Evolutionary conservation across 1,140 invertebrate genomes (phyloP), one percentile per base, ranked within the genome.

Genomic region (Carposina sasakii): DNA sequence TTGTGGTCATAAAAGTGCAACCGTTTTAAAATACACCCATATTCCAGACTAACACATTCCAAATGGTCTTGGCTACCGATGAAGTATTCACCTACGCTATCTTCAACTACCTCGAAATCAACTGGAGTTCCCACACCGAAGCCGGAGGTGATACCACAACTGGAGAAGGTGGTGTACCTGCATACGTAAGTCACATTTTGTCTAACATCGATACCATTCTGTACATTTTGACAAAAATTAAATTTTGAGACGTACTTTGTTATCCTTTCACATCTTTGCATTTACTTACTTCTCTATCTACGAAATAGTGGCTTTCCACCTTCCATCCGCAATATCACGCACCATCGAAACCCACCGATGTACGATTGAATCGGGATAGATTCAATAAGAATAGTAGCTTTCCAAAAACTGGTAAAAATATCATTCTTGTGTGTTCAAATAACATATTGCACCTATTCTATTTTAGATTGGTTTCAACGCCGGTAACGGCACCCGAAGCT

Each of bases 21-120:
- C 16, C 9, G 15, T 30, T 17, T 24, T 33, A 45, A 37, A 17
- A 39, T 30, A 41, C 44, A 48, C 1, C 26, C 21, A 51, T 12
- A 46, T 86, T 88, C 49, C 74, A 96, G 90, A 98, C 96, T 2
- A 98, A 98, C 71, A 97, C 96, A 0, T 98, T 98, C 85, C 97
- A 99, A 91, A 87, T 96, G 85, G 90, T 98, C 2, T 67, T 99
- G 20, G 94, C 93, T 0, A 98, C 97, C 0, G 96, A 98, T 79
- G 96, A 98, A 86, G 94, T 97, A 4, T 92, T 93, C 62, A 96
- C 96, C 0, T 99, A 98, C 61, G 94, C 91, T 0, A 96, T 99
- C 17, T 98, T 96, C 73, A 98, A 98, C 83, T 99, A 98, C 71
- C 88, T 91, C 2, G 90, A 94, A 37, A 88, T 98, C 31, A 90